Evolutionary conservation across 2,888 invertebrate species (phyloP), one percentile per base, ranked within the genome.

Genomic region (Eueremaeus valkanovi): DNA sequence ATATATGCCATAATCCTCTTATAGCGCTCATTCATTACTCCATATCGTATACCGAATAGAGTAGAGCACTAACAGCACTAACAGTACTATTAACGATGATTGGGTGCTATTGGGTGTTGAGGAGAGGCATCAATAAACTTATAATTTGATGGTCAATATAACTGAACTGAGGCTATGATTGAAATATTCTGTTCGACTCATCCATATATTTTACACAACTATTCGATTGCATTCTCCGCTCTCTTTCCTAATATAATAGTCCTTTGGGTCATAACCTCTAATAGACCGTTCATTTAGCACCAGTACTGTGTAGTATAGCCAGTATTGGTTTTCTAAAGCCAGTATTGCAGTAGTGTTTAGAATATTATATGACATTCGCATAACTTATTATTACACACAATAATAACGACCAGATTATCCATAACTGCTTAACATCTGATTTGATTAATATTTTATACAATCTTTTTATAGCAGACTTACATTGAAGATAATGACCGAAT

Each of bases 141-240:
- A 68, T 68, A 68, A 68, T 40, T 68, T 68, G 40, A 68, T 68
- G 68, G 68, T 68, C 68, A 40, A 68, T 68, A 68, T 40, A 68
- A 68, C 5, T 9, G 58, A 68, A 42, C 24, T 40, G 42, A 68
- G 21, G 21, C 68, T 36, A 68, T 40, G 68, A 68, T 68, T 68
- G 61, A 29, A 55, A 21, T 27, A 5, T 36, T 24, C 24, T 21
- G 11, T 51, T 1, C 1, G 21, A 27, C 49, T 11, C n/a, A 49
- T 55, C 55, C 9, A 61, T 61, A 61, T 61, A 61, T 61, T 33
- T 31, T 31, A 33, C 33, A 61, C 33, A 61, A 61, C 33, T 31
- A 33, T 61, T 24, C 68, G 9, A 40, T 40, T 42, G 36, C 68
- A 13, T 68, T 24, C 33, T 33, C 33, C 33, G 31, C 36, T 18